phyloP scores from a whole-genome alignment of 2,888 invertebrate species.

The Ormia ochracea region DNA sequence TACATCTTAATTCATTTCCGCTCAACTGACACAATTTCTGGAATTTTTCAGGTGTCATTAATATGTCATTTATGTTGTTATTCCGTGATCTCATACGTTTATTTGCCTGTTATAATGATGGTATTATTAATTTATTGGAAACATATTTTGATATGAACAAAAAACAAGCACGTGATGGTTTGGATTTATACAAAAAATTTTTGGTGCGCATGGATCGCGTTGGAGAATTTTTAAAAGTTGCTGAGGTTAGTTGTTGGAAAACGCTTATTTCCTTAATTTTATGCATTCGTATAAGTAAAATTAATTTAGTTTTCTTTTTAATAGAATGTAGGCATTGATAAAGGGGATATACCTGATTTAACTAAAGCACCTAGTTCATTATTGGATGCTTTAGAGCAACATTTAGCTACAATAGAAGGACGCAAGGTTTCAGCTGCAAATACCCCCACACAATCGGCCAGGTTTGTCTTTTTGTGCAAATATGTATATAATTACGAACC shows the following conservation, averaged over 20 bases:
- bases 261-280: no score
- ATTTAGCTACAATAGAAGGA: conserved; percentile 94
- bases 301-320: conserved; percentile 11
- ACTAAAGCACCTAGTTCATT: conserved; percentile 98
- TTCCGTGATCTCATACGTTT: conserved; percentile 99
- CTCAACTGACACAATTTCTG: neutral
- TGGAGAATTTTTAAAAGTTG: conserved; percentile 96
- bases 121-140: conserved; percentile 98
- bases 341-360: conserved; percentile 98
- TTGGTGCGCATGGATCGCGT: conserved; percentile 98
- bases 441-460: conserved; percentile 90
- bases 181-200: conserved; percentile 99
- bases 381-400: conserved; percentile 96
- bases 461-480: conserved; percentile 78
- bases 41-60: conserved; percentile 87
- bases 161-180: conserved; percentile 97
- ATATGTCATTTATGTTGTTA: conserved; percentile 98
- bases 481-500: no score
- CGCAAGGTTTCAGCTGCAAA: conserved; percentile 91
- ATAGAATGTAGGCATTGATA: conserved; percentile 96
- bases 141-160: conserved; percentile 99
- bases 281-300: neutral
- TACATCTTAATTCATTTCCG: neutral
- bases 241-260: conserved; percentile 77
- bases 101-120: conserved; percentile 99